Base-by-base conservation (phyloP, 2,113 vertebrate genomes). In the Lepus americanus region DNA sequence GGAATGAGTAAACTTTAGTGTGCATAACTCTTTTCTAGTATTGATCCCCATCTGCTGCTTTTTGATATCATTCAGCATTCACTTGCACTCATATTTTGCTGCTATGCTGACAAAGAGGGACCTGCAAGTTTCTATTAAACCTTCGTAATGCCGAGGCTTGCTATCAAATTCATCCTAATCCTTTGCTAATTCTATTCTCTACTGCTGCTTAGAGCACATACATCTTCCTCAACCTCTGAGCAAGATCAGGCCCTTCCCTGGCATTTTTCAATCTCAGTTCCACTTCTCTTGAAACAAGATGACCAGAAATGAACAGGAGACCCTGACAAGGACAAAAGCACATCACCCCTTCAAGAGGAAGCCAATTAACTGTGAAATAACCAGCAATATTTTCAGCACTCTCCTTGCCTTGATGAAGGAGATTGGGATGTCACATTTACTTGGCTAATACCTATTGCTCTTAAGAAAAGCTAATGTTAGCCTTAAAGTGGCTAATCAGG, bases 91-190 rank as follows among this genome's bases (percentile, higher is more conserved):
- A 39, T 86, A 55, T 77, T 95, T 92, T 94, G 82, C 79, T 91
- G 31, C 66, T 95, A 73, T 94, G 88, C 96, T 96, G 95, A 96
- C 96, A 93, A 96, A 95, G 79, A 93, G 22, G 66, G 64, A 66
- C 81, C 49, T 77, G 73, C 64, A 85, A 69, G 66, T 82, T 96
- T 96, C 95, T 92, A 94, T 97, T 90, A 96, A 95, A 69, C 27
- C 36, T 85, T 94, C 85, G 25, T 93, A 49, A 77, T 69, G 78
- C 83, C 44, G 17, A 95, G 66, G 73, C 81, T 66, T 87, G 79
- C 94, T 94, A 90, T 94, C 94, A 93, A 77, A 95, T 95, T 95
- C 92, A 96, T 92, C 90, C 96, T 96, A 59, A 96, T 96, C 95
- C 95, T 95, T 81, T 80, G 85, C 92, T 94, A 96, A 97, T 95